Percentiles rank a stretch among this genome's conserved stretches.
phyloP scores from a whole-genome alignment of 2,113 vertebrate genomes.

The Neolamprologus cancellatus region DNA sequence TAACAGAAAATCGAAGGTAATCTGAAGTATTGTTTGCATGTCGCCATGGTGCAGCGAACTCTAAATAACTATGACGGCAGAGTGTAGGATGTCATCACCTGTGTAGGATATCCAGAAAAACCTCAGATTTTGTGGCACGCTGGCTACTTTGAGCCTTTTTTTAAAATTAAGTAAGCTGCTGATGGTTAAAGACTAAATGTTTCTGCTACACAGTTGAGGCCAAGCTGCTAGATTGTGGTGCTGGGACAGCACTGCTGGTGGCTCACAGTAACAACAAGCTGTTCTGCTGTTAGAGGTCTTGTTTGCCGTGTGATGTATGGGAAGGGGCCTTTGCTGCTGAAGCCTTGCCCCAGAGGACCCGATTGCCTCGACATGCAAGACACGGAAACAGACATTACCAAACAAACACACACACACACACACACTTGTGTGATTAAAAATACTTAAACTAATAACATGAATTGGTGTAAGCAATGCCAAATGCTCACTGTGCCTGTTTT shows the following conservation, averaged over 20 bases:
- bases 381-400: neutral
- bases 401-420: neutral
- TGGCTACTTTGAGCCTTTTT: no score
- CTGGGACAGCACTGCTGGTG: conserved; percentile 53
- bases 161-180: conserved; percentile 32
- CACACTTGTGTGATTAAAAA: conserved; percentile 6
- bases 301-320: conserved; percentile 61
- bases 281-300: conserved; percentile 51
- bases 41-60: neutral
- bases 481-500: neutral
- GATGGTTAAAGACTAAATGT: conserved; percentile 19
- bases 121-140: no score
- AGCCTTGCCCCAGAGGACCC: conserved; percentile 54
- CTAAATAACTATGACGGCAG: neutral
- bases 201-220: conserved; percentile 23
- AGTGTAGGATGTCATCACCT: neutral
- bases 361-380: conserved; percentile 33
- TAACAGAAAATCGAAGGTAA: neutral
- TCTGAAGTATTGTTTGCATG: neutral
- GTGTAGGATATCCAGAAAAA: neutral
- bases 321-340: conserved; percentile 32
- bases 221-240: conserved; percentile 41
- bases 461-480: neutral
- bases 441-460: neutral
- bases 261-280: conserved; percentile 50